Evolutionary conservation across 2,888 invertebrate species (phyloP), one percentile per base, ranked within the genome.

Genomic region (Drosophila paramelanica): DNA sequence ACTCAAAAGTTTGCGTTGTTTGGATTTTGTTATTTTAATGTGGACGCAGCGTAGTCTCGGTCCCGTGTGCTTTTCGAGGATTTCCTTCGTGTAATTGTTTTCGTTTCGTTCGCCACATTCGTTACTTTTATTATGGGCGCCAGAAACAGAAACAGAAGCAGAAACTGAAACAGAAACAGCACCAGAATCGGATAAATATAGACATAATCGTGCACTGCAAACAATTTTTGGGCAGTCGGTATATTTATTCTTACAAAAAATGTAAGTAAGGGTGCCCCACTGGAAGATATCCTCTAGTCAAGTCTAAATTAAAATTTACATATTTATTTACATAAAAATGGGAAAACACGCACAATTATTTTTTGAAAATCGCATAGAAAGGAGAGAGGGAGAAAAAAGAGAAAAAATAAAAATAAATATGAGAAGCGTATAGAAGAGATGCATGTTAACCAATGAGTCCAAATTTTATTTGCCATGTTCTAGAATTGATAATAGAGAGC

Each of bases 1-100:
- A 84, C 89, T 88, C 87, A 81, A 84, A 81, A 80, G 77, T 88
- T 88, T 88, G 89, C 77, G 67, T 73, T 85, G 81, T 88, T 87
- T 83, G 81, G 84, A 85, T 83, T 85, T 88, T 85, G 82, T 83
- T 83, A 74, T 85, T 83, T 85, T 79, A 88, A 72, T 85, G 73
- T 71, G 65, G 50, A 58, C 56, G 53, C 52, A 59, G 68, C 43
- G 45, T 50, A 66, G 64, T 68, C 66, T 78, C 59, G 62, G 76
- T 78, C 52, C 79, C 73, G 70, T 84, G 79, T 81, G 85, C 77
- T 82, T 81, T 72, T 61, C 62, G 55, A 79, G 86, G 70, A 85
- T 82, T 88, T 74, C 74, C 72, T 79, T 81, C 77, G 74, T 85
- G 77, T 82, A 88, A 85, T 85, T 88, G 86, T 88, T 83, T 88